These are phyloP conservation scores for Morone chrysops DNA, from an alignment of 2,113 vertebrate genomes.

Conservation along the genomic window DNA sequence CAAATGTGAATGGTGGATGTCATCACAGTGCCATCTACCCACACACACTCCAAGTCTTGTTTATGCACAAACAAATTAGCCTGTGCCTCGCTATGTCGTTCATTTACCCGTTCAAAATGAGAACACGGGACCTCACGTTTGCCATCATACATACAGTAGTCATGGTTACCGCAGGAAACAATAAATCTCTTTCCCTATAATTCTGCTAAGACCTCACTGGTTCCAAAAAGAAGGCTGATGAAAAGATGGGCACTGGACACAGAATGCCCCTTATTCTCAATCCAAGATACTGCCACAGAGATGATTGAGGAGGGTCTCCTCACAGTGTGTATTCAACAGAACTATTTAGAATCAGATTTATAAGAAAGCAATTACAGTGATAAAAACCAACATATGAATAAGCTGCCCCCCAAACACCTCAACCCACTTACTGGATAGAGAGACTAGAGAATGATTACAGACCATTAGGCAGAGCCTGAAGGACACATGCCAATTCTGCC, in stretches of 20 bases:
- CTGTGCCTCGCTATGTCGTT: constrained; percentile 35
- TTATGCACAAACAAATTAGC: constrained; percentile 63
- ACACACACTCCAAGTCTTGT: constrained; percentile 63
- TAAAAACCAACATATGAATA: constrained; percentile 69
- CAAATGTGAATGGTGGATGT: constrained; percentile 73
- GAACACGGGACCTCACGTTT: constrained; percentile 24
- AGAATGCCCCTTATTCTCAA: neutral
- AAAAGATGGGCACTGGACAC: neutral
- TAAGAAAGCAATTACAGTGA: constrained; percentile 42
- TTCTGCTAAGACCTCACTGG: neutral
- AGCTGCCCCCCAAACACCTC: constrained; percentile 41
- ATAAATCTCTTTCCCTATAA: neutral
- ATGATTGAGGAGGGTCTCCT: constrained; percentile 31
- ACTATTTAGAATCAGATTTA: constrained; percentile 43
- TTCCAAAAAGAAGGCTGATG: constrained; percentile 6
- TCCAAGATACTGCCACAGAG: constrained; percentile 5
- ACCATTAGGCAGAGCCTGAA: constrained; percentile 68
- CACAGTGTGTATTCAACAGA: constrained; percentile 5
- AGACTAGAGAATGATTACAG: constrained; percentile 65
- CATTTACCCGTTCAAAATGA: constrained; percentile 18
- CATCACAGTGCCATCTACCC: constrained; percentile 48
- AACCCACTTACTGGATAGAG: constrained; percentile 54
- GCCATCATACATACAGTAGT: neutral
- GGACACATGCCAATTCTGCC: constrained; percentile 69
- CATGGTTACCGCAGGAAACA: constrained; percentile 18